Conservation (phyloP, 2,888 invertebrate genomes). For the Anoncus sp. region DNA sequence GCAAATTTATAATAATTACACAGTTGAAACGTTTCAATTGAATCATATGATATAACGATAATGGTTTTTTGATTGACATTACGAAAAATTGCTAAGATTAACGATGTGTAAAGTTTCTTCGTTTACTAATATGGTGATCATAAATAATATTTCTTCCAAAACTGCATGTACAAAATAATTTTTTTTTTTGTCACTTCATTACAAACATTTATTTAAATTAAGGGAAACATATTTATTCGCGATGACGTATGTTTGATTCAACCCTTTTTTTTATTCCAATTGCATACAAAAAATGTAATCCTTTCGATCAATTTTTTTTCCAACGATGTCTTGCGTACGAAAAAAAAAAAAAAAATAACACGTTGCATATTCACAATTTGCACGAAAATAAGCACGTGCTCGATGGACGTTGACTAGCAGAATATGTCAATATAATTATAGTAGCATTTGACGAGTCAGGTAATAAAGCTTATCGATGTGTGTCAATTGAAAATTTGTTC, state of each 20-base stretch:
- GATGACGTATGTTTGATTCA: too few relatives aligned
- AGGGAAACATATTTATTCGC: too few relatives aligned
- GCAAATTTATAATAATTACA: slow-evolving; percentile 38
- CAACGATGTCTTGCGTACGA: too few relatives aligned
- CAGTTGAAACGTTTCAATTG: slow-evolving; percentile 10
- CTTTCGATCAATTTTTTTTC: too few relatives aligned
- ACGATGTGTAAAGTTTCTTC: neutral
- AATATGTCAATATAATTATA: too few relatives aligned
- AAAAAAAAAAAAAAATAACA: neutral
- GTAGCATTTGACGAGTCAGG: slow-evolving; percentile 2
- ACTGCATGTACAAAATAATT: too few relatives aligned
- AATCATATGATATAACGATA: neutral
- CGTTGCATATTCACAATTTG: neutral
- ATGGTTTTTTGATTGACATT: slow-evolving; percentile 3
- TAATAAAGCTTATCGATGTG: slow-evolving; percentile 36
- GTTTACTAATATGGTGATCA: too few relatives aligned
- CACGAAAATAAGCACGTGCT: neutral
- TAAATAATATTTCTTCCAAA: neutral
- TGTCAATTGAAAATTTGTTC: slow-evolving; percentile 34
- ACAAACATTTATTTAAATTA: too few relatives aligned
- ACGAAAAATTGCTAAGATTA: neutral
- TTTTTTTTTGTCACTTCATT: too few relatives aligned
- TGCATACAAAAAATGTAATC: too few relatives aligned
- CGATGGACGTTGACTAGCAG: too few relatives aligned
- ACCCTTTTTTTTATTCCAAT: too few relatives aligned